phyloP scores from a whole-genome alignment of 1,140 invertebrate species.

The Platyscapa corneri region DNA sequence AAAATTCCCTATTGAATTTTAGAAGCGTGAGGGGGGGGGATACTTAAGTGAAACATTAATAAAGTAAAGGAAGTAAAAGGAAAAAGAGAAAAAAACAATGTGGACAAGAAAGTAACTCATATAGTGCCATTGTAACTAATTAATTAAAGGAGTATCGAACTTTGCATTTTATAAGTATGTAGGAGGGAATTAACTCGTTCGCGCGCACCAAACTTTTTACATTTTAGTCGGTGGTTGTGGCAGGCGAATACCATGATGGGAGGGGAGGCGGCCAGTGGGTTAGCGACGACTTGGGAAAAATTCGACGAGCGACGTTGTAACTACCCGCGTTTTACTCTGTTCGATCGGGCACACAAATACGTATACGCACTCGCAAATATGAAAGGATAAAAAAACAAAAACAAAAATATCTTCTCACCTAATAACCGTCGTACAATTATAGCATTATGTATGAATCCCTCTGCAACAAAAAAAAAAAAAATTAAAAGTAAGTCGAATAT shows the following conservation, averaged over 20 bases:
- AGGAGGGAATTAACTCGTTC: conserved; percentile 33
- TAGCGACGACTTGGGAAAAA: neutral
- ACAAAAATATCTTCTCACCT: neutral
- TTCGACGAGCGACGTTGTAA: neutral
- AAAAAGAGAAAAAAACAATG: conserved; percentile 58
- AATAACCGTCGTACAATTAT: conserved; percentile 32
- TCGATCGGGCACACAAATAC: neutral
- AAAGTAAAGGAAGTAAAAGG: conserved; percentile 34
- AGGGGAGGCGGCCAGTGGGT: too few species aligned
- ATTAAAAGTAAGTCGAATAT: too few species aligned
- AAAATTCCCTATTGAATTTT: conserved; percentile 6
- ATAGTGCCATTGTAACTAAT: conserved; percentile 73
- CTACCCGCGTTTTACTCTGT: neutral
- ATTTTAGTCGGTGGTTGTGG: conserved; percentile 26
- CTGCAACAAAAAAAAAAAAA: conserved; percentile 13
- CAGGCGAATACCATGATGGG: neutral
- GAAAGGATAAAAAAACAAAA: neutral
- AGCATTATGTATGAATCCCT: conserved; percentile 7
- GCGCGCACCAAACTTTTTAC: conserved; percentile 53
- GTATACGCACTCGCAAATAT: conserved; percentile 1
- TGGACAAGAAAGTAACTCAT: conserved; percentile 56
- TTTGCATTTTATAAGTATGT: conserved; percentile 34
- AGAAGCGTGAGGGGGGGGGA: neutral
- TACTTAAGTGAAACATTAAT: neutral
- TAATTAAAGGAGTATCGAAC: conserved; percentile 57